Conservation (phyloP, 2,797 vertebrate species). For the Hemibagrus guttatus region DNA sequence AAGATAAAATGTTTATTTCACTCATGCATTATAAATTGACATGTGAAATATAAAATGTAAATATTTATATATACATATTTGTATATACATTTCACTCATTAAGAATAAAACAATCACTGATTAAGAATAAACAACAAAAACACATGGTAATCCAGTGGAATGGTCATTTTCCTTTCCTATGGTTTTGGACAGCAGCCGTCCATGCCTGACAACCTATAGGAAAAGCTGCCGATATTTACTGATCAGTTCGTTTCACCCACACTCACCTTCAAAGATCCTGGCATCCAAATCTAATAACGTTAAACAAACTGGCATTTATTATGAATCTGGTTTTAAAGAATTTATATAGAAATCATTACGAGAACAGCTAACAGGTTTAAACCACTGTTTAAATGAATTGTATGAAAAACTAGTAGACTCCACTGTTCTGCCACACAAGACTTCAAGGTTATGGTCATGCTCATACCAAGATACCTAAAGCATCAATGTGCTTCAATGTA, state of each 20-base stretch:
- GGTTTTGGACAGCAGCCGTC: background rate
- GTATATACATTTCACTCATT: conserved; percentile 34
- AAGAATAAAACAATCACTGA: background rate
- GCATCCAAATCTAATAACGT: background rate
- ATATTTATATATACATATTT: conserved; percentile 60
- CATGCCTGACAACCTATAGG: background rate
- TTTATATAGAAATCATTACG: no score
- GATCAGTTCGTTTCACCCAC: background rate
- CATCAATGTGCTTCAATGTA: background rate
- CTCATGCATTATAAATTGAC: conserved; percentile 64
- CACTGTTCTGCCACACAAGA: background rate
- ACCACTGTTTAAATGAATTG: background rate
- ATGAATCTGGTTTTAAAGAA: background rate
- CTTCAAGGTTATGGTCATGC: background rate
- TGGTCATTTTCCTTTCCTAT: background rate
- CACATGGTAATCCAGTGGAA: background rate
- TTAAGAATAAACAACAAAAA: conserved; percentile 2
- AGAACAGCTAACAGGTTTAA: background rate
- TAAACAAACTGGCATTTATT: background rate
- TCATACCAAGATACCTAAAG: background rate
- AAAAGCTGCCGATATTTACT: conserved; percentile 5
- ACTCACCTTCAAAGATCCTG: background rate
- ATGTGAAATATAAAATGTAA: conserved; percentile 69
- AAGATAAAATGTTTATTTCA: conserved; percentile 69
- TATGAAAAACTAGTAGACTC: background rate